Conservation (phyloP, 2,888 invertebrate species). For the Melinopterus prodromus region DNA sequence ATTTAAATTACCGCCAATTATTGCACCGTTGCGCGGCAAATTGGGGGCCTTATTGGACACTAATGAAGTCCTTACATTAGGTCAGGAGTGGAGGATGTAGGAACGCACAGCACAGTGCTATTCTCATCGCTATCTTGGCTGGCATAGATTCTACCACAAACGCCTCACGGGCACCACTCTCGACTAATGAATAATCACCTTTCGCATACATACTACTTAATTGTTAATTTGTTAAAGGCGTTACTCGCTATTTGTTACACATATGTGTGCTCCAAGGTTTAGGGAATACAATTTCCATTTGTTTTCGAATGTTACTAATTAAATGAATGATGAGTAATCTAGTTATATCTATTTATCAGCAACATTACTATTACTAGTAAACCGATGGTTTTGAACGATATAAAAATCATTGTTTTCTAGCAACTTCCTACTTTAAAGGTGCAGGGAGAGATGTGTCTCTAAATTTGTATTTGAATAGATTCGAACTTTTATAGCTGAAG, state of each 20-base stretch:
- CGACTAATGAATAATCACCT: constrained; percentile 4
- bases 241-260: neutral
- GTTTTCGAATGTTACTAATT: neutral
- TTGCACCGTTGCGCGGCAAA: constrained; percentile 28
- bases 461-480: no score
- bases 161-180: neutral
- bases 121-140: neutral
- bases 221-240: neutral
- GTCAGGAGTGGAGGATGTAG: neutral
- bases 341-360: no score
- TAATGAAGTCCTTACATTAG: constrained; percentile 26
- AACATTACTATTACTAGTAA: no score
- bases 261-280: neutral
- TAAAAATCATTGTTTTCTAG: no score
- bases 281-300: neutral
- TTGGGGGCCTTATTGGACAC: constrained; percentile 30
- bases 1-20: constrained; percentile 37
- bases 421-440: no score
- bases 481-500: no score
- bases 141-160: neutral
- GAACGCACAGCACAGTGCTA: neutral
- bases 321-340: neutral
- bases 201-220: neutral
- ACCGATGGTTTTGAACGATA: no score
- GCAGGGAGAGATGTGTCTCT: no score